These are phyloP conservation scores for Setophaga kirtlandii DNA, from an alignment of 2,113 vertebrate species.

Conservation along the genomic window DNA sequence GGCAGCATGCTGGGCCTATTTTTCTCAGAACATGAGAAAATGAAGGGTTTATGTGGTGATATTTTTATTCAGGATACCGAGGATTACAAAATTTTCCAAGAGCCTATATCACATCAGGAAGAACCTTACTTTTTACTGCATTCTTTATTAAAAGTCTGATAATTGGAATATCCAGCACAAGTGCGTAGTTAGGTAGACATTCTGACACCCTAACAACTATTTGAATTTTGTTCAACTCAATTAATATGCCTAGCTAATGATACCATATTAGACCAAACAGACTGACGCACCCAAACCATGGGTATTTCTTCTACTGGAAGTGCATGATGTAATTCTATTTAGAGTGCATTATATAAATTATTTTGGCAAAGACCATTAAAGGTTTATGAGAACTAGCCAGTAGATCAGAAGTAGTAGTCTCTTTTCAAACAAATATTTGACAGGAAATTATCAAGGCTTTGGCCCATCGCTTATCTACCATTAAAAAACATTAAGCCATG, in stretches of 20 bases:
- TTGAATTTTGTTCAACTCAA: background rate
- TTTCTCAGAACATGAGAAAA: background rate
- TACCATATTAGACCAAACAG: background rate
- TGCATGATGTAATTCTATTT: slow-evolving; percentile 11
- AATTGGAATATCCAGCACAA: background rate
- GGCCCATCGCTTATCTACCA: background rate
- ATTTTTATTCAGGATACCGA: background rate
- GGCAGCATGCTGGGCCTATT: background rate
- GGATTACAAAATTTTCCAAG: background rate
- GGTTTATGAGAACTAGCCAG: slow-evolving; percentile 54
- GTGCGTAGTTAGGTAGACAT: background rate
- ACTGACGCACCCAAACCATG: background rate
- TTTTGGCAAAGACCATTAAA: slow-evolving; percentile 53
- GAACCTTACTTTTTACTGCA: background rate
- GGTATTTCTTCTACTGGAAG: slow-evolving; percentile 32
- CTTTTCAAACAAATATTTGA: slow-evolving; percentile 38
- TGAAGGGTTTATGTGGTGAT: background rate
- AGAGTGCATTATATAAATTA: slow-evolving; percentile 61
- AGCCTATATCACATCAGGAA: background rate
- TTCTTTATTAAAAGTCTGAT: background rate
- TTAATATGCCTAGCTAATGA: background rate
- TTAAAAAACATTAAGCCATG: slow-evolving; percentile 40
- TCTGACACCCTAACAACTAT: background rate
- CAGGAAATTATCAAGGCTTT: slow-evolving; percentile 41
- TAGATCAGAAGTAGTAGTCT: slow-evolving; percentile 27